These are phyloP conservation scores for Piscicola geometra DNA, from an alignment of 2,888 invertebrate genomes.

Conservation along the genomic window DNA sequence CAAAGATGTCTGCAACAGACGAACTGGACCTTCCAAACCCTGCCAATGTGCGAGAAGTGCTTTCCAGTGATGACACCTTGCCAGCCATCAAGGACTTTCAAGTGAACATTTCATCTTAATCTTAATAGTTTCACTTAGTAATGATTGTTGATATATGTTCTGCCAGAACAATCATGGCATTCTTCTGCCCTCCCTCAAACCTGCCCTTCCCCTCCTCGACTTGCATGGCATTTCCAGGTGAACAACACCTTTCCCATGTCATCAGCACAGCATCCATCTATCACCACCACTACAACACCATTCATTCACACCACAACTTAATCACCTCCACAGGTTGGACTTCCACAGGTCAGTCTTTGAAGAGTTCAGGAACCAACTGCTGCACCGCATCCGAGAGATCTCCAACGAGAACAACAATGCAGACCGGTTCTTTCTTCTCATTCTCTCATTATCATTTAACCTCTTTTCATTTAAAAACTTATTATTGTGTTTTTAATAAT, in stretches of 20 bases:
- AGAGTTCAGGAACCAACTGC: conserved; percentile 51
- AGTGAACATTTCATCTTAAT: too few species aligned
- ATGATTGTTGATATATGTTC: too few species aligned
- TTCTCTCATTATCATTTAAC: too few species aligned
- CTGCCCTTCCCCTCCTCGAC: conserved; percentile 89
- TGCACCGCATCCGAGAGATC: conserved; percentile 48
- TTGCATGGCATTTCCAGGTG: conserved; percentile 68
- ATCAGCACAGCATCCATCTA: too few species aligned
- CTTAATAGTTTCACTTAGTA: too few species aligned
- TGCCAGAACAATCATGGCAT: conserved; percentile 62
- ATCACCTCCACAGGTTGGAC: conserved; percentile 71
- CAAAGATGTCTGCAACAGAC: conserved; percentile 36
- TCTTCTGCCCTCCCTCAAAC: conserved; percentile 76
- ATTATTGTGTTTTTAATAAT: not conserved
- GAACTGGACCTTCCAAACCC: conserved; percentile 75
- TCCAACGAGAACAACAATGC: conserved; percentile 47
- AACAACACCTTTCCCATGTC: too few species aligned
- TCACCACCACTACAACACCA: too few species aligned
- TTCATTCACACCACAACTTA: not conserved
- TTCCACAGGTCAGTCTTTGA: conserved; percentile 75
- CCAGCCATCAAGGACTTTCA: conserved; percentile 99
- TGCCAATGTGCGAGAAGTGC: conserved; percentile 77
- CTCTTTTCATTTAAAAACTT: too few species aligned
- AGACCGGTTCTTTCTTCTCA: not conserved
- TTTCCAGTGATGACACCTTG: conserved; percentile 83